Percentiles rank a stretch among this genome's conserved stretches.
Evolutionary conservation across 2,113 vertebrate genomes (phyloP).

Genomic region (Okapia johnstoni): DNA sequence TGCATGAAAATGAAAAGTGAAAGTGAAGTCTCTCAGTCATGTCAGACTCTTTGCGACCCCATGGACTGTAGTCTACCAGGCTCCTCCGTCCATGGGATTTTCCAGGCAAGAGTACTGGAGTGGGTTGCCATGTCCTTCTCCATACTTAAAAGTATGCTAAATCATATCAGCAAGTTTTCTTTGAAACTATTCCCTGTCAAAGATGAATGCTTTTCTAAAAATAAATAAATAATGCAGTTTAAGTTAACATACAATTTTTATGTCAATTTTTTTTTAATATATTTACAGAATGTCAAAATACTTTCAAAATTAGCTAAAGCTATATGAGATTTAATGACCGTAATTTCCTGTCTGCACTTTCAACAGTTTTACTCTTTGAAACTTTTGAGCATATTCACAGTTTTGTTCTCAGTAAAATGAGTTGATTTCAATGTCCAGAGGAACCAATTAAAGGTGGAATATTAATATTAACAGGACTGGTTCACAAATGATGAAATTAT

Average conservation of each 20-base stretch:
- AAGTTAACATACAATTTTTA: conserved; percentile 63
- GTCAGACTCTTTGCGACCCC: background rate
- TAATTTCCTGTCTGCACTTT: conserved; percentile 57
- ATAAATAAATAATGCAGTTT: conserved; percentile 35
- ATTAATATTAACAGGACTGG: conserved; percentile 62
- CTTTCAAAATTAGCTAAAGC: conserved; percentile 46
- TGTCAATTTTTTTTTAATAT: conserved; percentile 57
- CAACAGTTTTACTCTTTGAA: conserved; percentile 40
- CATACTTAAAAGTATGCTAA: background rate
- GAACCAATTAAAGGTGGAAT: conserved; percentile 62
- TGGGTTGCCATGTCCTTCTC: background rate
- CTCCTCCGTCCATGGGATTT: background rate
- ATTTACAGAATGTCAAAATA: conserved; percentile 69
- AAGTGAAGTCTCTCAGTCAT: rapidly evolving
- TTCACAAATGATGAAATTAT: conserved; percentile 55
- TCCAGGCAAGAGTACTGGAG: background rate
- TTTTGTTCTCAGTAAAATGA: conserved; percentile 19
- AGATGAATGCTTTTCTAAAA: conserved; percentile 12
- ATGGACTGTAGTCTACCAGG: background rate
- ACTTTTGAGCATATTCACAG: conserved; percentile 43
- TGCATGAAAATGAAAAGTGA: background rate
- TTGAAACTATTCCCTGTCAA: conserved; percentile 52
- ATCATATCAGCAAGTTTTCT: conserved; percentile 21
- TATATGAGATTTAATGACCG: conserved; percentile 51
- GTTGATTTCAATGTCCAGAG: conserved; percentile 58